Evolutionary conservation across 2,797 vertebrate species (phyloP).

Genomic region (Decapterus maruadsi): DNA sequence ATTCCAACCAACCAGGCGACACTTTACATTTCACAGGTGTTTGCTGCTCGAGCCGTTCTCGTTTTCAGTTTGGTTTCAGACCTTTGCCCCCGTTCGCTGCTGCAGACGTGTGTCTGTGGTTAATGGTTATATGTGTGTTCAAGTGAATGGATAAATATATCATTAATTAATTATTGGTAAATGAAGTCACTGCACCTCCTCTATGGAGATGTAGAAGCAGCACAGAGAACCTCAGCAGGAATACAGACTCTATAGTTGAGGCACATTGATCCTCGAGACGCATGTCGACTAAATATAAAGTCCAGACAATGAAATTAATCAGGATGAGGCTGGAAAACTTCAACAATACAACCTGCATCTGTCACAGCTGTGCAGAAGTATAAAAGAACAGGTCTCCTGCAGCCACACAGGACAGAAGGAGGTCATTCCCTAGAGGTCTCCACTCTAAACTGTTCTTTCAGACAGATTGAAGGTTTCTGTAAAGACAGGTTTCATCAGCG

Average conservation of each 20-base stretch:
- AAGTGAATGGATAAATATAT: no score
- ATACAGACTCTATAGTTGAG: neutral
- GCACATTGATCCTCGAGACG: neutral
- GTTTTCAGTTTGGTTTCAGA: no score
- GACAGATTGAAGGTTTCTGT: neutral
- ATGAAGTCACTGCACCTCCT: neutral
- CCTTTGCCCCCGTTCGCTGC: no score
- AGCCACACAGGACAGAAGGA: neutral
- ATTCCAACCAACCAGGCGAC: neutral
- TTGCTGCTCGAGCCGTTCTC: neutral
- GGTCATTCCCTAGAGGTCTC: neutral
- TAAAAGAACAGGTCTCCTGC: neutral
- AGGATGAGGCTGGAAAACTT: neutral
- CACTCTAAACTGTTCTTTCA: neutral
- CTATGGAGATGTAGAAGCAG: neutral
- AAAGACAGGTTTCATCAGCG: neutral
- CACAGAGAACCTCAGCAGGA: neutral
- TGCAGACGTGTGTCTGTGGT: neutral
- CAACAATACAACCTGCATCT: neutral
- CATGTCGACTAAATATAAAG: constrained; percentile 1
- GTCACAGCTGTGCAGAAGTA: neutral
- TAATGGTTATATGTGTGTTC: neutral
- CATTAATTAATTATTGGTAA: neutral
- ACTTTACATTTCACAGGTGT: neutral
- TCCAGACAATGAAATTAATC: neutral